Conservation (phyloP, 2,888 invertebrate species). For the Prenolepis imparis region DNA sequence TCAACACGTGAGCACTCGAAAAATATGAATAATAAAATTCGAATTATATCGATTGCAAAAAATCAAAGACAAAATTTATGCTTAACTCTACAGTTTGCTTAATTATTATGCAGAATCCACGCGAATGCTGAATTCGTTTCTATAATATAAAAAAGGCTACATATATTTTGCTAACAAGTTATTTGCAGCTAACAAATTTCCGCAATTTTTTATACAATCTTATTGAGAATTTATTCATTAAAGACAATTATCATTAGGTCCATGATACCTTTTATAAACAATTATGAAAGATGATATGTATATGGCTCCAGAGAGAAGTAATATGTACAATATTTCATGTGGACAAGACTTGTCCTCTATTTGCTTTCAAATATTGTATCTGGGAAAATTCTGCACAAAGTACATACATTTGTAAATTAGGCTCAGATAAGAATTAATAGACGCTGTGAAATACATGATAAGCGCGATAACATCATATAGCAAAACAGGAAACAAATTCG, state of each 20-base stretch:
- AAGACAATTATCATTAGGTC: slow-evolving; percentile 27
- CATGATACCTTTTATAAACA: slow-evolving; percentile 19
- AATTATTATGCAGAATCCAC: not conserved
- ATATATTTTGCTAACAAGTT: not conserved
- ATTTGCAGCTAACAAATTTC: not conserved
- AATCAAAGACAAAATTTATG: not conserved
- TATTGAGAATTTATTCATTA: not conserved
- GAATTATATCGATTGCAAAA: not conserved
- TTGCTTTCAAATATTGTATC: slow-evolving; percentile 1
- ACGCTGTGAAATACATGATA: not conserved
- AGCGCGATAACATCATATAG: not conserved
- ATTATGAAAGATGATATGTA: slow-evolving; percentile 31
- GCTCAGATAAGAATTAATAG: not conserved
- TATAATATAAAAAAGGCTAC: not conserved
- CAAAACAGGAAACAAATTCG: not conserved
- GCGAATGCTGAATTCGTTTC: not conserved
- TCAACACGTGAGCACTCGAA: not conserved
- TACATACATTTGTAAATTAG: not conserved
- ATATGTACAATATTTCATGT: slow-evolving; percentile 14
- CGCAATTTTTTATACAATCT: slow-evolving; percentile 42
- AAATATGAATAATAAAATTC: slow-evolving; percentile 4
- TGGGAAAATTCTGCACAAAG: not conserved
- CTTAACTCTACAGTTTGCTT: not conserved
- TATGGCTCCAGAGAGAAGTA: not conserved
- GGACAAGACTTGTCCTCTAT: not conserved